Conservation (phyloP, 2,113 vertebrate species). For the Chamaetylas fuelleborni region DNA sequence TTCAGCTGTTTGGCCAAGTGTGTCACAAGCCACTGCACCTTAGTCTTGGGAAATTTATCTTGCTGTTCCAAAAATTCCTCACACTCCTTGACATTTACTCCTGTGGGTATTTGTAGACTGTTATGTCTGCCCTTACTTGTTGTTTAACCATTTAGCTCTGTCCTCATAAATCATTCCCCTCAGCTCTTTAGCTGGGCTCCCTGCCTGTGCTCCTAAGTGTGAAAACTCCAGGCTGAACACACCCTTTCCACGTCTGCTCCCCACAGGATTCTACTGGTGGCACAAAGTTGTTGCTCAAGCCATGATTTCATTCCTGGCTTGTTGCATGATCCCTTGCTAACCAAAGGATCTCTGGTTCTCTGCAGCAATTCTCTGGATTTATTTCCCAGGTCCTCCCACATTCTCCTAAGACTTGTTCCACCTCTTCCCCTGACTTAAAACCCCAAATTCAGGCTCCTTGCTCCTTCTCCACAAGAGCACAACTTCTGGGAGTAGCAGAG, state of each 20-base stretch:
- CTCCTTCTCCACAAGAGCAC: not conserved
- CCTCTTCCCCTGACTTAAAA: not conserved
- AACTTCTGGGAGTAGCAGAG: not conserved
- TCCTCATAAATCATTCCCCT: constrained; percentile 30
- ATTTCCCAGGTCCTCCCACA: not conserved
- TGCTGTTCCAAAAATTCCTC: constrained; percentile 5
- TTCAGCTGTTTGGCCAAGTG: not conserved
- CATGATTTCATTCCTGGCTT: not conserved
- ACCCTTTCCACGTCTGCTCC: not conserved
- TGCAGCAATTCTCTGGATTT: not conserved
- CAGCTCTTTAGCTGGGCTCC: not conserved
- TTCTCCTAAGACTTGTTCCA: not conserved
- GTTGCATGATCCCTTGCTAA: not conserved
- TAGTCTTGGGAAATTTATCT: not conserved
- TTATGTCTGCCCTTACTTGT: constrained; percentile 40
- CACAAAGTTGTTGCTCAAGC: not conserved
- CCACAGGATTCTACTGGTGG: not conserved
- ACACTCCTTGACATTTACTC: not conserved
- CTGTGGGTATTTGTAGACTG: constrained; percentile 34
- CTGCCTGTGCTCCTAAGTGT: not conserved
- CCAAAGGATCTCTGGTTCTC: not conserved
- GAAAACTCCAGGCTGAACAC: constrained; percentile 8
- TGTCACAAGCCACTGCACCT: not conserved
- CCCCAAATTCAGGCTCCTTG: not conserved
- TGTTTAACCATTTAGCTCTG: constrained; percentile 30